These are phyloP conservation scores for Heptranchias perlo DNA, from an alignment of 2,113 vertebrate genomes.

Conservation along the genomic window DNA sequence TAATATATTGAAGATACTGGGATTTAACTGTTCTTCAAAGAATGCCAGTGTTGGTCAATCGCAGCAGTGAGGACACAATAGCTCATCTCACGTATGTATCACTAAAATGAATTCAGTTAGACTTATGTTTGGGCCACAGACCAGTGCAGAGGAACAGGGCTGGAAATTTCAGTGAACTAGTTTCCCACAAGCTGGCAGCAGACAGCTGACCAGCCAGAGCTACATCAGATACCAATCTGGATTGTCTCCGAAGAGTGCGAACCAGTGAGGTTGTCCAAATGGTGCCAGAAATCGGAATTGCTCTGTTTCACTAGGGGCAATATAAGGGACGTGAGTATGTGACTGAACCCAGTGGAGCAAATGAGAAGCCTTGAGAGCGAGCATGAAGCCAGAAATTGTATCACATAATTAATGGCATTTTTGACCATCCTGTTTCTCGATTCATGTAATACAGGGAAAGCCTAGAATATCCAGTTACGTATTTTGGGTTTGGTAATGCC, in stretches of 20 bases:
- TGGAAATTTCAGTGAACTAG: background rate
- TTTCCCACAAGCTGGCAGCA: background rate
- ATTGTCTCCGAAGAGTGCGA: background rate
- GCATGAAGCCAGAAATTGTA: background rate
- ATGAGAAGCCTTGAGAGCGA: background rate
- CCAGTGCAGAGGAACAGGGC: background rate
- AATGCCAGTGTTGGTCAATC: background rate
- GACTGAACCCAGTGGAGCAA: background rate
- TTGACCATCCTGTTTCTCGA: background rate
- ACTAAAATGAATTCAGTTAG: background rate
- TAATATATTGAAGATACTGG: background rate
- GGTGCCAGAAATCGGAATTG: background rate
- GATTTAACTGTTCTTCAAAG: too few relatives aligned
- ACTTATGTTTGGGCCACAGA: background rate
- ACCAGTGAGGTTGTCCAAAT: background rate
- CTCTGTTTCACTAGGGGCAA: background rate
- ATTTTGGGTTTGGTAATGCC: background rate
- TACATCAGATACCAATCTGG: background rate
- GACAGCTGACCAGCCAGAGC: background rate
- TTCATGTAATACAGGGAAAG: background rate
- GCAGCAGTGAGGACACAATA: background rate
- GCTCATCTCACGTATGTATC: background rate
- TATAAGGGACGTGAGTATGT: background rate
- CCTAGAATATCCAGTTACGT: background rate
- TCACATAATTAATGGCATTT: background rate